Evolutionary conservation across 2,888 invertebrate genomes (phyloP), one percentile per base, ranked within the genome.

Genomic region (Agrenia bidenticulata): DNA sequence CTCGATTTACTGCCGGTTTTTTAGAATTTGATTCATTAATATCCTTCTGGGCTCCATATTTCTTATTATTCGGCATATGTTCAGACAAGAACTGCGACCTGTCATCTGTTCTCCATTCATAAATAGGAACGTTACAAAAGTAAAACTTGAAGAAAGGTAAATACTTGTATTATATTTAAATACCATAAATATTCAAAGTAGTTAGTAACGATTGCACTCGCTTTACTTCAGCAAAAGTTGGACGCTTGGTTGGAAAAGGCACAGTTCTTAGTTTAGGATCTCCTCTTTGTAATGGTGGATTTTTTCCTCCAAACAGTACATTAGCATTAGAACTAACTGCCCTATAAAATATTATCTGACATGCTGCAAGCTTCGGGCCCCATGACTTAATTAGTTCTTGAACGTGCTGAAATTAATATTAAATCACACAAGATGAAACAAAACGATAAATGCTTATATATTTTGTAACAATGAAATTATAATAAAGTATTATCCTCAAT

Each of bases 231-330:
- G 85, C 88, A 76, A 87, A 89, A 0, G 90, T 90, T 0, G 94
- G 89, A 74, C 91, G 84, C 73, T 88, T 83, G 0, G 93, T 92
- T 0, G 89, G 87, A 80, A 94, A 92, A 0, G 94, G 93, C 70
- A 94, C 83, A 21, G 84, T 85, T 73, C 89, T 80, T 9, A 90
- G 79, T 66, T 89, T 81, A 1, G 80, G 76, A 77, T 90, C 89
- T 2, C 81, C 83, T 73, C 84, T 84, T 67, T 83, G 83, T 15
- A 93, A 79, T 0, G 88, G 84, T 0, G 90, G 87, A 61, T 82
- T 84, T 78, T 87, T 87, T 0, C 91, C 90, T 13, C 85, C 84
- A 78, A 91, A 92, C 51, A 94, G 80, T 0, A 90, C 85, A 1
- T 83, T 83, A 73, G 88, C 86, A 79, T 90, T 90, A 0, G 88